phyloP scores from a whole-genome alignment of 2,797 vertebrate genomes.

The Eulemur coronatus region DNA sequence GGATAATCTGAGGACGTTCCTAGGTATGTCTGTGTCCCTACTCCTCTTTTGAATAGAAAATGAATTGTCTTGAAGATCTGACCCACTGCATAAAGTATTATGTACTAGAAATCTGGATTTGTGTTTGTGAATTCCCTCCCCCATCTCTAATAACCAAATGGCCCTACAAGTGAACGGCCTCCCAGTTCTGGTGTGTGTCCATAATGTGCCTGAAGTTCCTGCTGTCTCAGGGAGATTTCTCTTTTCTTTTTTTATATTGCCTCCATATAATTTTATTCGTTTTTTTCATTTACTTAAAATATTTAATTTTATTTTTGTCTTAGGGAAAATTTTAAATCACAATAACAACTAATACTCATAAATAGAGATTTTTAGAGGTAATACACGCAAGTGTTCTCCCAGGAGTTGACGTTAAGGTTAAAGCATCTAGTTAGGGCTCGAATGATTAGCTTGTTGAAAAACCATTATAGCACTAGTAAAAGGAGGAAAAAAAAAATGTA shows the following conservation, averaged over 20 bases:
- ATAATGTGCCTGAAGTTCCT: background rate
- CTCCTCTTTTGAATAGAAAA: background rate
- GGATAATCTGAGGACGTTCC: background rate
- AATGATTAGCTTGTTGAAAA: background rate
- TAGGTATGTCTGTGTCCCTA: background rate
- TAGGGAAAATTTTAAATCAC: background rate
- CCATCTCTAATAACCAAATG: background rate
- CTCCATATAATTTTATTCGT: background rate
- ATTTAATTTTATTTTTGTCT: background rate
- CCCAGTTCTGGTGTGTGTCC: background rate
- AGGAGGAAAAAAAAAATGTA: background rate
- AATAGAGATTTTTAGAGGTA: background rate
- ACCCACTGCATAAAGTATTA: background rate
- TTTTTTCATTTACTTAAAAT: background rate
- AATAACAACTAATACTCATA: background rate
- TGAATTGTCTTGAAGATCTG: background rate
- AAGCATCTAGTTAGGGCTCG: background rate
- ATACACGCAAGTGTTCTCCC: background rate
- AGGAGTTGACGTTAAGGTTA: background rate
- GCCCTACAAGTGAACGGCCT: background rate
- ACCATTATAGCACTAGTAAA: background rate
- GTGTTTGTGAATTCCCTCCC: background rate
- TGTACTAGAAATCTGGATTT: background rate
- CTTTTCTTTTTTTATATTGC: background rate
- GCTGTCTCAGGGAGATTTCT: background rate